Percentiles rank a stretch among this genome's conserved stretches.
phyloP scores from a whole-genome alignment of 2,113 vertebrate species.

The Sebastes schlegelii region DNA sequence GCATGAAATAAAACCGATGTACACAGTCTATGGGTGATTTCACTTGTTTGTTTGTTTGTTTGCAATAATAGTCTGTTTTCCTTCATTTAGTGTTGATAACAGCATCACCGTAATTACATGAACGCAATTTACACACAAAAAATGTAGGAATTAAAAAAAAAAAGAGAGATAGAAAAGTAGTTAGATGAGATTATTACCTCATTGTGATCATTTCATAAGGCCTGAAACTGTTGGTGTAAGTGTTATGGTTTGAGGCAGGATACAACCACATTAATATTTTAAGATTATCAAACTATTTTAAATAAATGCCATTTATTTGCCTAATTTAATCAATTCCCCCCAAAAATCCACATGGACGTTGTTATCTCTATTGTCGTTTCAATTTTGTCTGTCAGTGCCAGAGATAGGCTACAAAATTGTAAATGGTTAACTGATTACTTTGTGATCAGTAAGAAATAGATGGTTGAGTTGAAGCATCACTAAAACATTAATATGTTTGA shows the following conservation, averaged over 20 bases:
- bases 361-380: rapidly evolving
- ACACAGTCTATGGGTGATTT: slow-evolving; percentile 40
- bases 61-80: background rate
- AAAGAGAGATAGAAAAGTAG: background rate
- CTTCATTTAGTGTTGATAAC: background rate
- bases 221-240: background rate
- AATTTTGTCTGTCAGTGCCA: background rate
- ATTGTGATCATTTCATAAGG: background rate
- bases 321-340: background rate
- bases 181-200: background rate
- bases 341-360: background rate
- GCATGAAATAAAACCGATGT: slow-evolving; percentile 80
- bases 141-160: background rate
- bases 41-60: slow-evolving; percentile 21
- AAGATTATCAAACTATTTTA: background rate
- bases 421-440: background rate
- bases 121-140: background rate
- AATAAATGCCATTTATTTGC: background rate
- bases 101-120: background rate
- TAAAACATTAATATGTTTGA: background rate
- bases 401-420: background rate
- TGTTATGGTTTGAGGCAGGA: background rate
- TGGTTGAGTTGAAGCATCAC: background rate
- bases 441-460: background rate
- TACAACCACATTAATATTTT: background rate